Evolutionary conservation across 2,113 vertebrate species (phyloP).

Genomic region (Excalfactoria chinensis): DNA sequence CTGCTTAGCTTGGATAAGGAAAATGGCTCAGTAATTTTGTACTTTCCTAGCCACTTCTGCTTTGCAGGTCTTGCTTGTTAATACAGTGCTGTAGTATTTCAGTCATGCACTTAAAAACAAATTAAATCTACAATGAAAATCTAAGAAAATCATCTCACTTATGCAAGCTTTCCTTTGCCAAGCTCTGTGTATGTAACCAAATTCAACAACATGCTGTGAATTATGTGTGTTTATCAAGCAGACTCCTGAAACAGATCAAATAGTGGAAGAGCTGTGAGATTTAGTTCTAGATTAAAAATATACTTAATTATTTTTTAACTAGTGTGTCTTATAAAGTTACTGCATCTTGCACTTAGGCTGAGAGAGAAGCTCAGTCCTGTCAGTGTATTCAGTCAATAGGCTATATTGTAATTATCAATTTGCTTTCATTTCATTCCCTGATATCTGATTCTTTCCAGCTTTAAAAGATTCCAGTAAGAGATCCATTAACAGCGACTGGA

Average conservation of each 20-base stretch:
- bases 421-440: not conserved
- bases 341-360: not conserved
- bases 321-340: not conserved
- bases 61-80: not conserved
- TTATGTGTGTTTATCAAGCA: not conserved
- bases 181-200: not conserved
- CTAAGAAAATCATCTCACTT: not conserved
- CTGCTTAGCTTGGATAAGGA: not conserved
- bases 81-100: not conserved
- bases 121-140: not conserved
- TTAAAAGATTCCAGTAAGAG: constrained; percentile 92
- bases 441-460: constrained; percentile 78
- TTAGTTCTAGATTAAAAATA: not conserved
- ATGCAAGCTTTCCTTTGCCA: not conserved
- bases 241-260: not conserved
- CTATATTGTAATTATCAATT: not conserved
- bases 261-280: not conserved
- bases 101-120: not conserved
- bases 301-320: not conserved
- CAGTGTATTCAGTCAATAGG: not conserved
- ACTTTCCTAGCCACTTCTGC: not conserved
- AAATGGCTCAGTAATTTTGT: not conserved
- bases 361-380: not conserved
- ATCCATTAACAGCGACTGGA: constrained; percentile 99
- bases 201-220: not conserved